These are phyloP conservation scores for Limnodromus scolopaceus DNA, from an alignment of 2,797 vertebrate genomes.

Conservation along the genomic window DNA sequence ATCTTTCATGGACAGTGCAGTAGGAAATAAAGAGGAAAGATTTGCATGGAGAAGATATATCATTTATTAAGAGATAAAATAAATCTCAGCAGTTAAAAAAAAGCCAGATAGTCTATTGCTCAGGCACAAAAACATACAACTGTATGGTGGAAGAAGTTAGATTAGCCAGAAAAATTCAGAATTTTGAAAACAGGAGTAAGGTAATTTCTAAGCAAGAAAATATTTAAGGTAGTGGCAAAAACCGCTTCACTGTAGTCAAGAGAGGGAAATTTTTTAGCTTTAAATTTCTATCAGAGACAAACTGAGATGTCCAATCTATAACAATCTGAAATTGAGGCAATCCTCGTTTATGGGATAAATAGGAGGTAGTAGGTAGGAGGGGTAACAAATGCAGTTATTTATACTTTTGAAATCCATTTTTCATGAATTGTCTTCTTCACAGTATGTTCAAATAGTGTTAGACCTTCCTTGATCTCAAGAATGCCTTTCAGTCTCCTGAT, in stretches of 20 bases:
- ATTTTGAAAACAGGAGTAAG: not conserved
- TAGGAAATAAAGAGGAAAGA: not conserved
- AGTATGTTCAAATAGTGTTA: constrained; percentile 25
- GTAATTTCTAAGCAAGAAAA: not conserved
- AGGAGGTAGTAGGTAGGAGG: not conserved
- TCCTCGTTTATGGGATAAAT: not conserved
- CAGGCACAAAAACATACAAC: not conserved
- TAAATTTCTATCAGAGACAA: not conserved
- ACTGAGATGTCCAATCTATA: not conserved
- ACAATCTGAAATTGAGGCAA: not conserved
- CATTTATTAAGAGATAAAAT: not conserved
- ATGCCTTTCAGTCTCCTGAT: constrained; percentile 11
- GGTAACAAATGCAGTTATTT: not conserved
- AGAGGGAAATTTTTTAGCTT: not conserved
- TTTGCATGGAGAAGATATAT: not conserved
- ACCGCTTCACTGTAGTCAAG: not conserved
- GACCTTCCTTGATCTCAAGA: constrained; percentile 47
- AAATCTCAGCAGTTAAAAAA: not conserved
- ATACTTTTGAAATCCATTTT: not conserved
- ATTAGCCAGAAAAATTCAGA: not conserved
- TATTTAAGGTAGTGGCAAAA: not conserved
- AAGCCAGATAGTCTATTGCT: accelerated
- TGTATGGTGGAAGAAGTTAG: not conserved
- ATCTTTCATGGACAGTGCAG: not conserved
- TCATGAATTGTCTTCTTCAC: not conserved